These are phyloP conservation scores for Thomomys bottae DNA, from an alignment of 2,113 vertebrate genomes.

Conservation along the genomic window DNA sequence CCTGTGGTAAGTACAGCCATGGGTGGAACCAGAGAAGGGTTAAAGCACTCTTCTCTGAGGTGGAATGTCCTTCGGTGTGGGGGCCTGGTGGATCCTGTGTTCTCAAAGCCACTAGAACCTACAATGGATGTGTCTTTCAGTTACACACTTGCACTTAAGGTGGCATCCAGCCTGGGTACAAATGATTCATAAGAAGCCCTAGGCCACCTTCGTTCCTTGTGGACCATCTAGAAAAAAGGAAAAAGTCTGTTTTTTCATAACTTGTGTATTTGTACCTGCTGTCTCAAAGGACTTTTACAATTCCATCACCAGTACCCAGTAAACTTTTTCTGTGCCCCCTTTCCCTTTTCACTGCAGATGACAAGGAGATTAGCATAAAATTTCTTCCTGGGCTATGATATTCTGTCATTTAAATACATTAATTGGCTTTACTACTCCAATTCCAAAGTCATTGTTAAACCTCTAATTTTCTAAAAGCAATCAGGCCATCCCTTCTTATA, in stretches of 20 bases:
- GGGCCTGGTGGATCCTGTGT: not conserved
- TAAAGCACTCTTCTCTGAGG: not conserved
- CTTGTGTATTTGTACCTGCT: not conserved
- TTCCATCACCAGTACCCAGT: not conserved
- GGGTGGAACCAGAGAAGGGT: not conserved
- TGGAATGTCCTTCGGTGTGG: fast-evolving
- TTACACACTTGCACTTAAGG: not conserved
- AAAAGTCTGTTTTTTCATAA: not conserved
- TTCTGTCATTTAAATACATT: not conserved
- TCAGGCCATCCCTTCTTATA: not conserved
- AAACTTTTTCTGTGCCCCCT: not conserved
- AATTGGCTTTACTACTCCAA: not conserved
- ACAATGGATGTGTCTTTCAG: not conserved
- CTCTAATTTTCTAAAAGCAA: not conserved
- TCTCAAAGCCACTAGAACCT: not conserved
- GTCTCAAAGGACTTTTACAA: not conserved
- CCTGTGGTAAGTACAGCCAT: not conserved
- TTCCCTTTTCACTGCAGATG: not conserved
- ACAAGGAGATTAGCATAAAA: not conserved
- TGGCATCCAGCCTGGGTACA: fast-evolving
- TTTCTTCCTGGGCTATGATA: not conserved
- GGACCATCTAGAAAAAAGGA: no score
- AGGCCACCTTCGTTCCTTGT: no score
- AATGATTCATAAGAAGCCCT: not conserved
- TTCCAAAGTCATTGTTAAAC: not conserved